Evolutionary conservation across 2,113 vertebrate genomes (phyloP).

Genomic region (Lepus timidus): DNA sequence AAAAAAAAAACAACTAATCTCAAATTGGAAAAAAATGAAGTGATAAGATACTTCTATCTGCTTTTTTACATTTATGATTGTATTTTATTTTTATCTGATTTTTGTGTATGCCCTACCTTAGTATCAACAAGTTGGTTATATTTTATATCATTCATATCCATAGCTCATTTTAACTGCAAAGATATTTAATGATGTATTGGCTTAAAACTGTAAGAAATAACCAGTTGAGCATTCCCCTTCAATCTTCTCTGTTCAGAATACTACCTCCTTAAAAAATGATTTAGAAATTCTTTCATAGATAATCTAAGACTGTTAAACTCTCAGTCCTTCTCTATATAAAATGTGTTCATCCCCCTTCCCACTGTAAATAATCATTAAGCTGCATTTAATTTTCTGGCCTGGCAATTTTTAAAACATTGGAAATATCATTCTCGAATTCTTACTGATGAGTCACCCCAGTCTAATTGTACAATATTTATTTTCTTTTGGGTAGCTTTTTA

Average conservation of each 20-base stretch:
- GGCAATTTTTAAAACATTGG: background rate
- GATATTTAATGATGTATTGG: background rate
- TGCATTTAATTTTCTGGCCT: background rate
- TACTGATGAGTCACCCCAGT: background rate
- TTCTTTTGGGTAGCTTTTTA: background rate
- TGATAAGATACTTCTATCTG: too few relatives aligned
- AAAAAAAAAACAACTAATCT: too few relatives aligned
- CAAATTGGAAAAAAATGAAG: too few relatives aligned
- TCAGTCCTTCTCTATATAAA: slow-evolving; percentile 17
- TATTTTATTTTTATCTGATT: background rate
- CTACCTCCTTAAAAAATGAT: background rate
- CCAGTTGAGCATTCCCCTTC: background rate
- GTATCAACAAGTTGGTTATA: background rate
- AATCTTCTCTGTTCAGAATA: background rate
- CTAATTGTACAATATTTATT: background rate
- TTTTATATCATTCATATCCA: background rate
- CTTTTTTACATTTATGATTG: too few relatives aligned
- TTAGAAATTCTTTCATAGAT: slow-evolving; percentile 2
- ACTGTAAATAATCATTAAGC: background rate
- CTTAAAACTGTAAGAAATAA: background rate
- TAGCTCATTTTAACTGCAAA: background rate
- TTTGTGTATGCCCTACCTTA: background rate
- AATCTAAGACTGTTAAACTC: background rate
- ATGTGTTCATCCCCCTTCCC: background rate
- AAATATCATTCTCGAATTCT: background rate